Evolutionary conservation across 2,113 vertebrate genomes (phyloP).

Genomic region (Oryzias celebensis): DNA sequence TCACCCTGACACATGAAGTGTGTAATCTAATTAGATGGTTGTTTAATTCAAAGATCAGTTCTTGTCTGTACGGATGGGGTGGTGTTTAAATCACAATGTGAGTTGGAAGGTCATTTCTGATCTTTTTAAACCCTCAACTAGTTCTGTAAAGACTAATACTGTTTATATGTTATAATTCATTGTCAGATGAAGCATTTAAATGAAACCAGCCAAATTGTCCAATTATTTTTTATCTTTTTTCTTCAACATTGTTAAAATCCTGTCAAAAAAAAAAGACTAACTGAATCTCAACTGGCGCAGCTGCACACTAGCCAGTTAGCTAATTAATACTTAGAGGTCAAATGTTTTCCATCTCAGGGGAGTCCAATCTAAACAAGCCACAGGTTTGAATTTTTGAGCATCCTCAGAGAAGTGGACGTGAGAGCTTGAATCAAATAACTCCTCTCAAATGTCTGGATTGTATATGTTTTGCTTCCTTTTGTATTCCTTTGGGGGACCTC

Average conservation of each 20-base stretch:
- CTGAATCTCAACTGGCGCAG: conserved; percentile 38
- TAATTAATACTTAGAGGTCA: conserved; percentile 68
- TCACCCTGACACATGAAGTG: conserved; percentile 39
- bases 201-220: conserved; percentile 3
- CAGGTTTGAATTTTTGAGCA: conserved; percentile 72
- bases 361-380: conserved; percentile 67
- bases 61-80: conserved; percentile 21
- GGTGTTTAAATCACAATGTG: conserved; percentile 42
- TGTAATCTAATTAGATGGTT: conserved; percentile 64
- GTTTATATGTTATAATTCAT: conserved; percentile 11
- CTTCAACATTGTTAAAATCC: conserved; percentile 27
- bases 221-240: conserved; percentile 17
- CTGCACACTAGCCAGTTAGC: conserved; percentile 51
- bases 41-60: conserved; percentile 48
- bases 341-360: conserved; percentile 62
- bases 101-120: conserved; percentile 35
- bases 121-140: conserved; percentile 33
- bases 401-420: conserved; percentile 58
- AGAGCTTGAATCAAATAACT: conserved; percentile 71
- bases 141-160: conserved; percentile 5
- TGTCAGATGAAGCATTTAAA: conserved; percentile 6
- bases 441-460: conserved; percentile 69
- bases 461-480: conserved; percentile 68
- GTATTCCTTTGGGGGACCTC: conserved; percentile 63
- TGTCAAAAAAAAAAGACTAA: conserved; percentile 1